Evolutionary conservation across 2,113 vertebrate species (phyloP).

Genomic region (Alectura lathami): DNA sequence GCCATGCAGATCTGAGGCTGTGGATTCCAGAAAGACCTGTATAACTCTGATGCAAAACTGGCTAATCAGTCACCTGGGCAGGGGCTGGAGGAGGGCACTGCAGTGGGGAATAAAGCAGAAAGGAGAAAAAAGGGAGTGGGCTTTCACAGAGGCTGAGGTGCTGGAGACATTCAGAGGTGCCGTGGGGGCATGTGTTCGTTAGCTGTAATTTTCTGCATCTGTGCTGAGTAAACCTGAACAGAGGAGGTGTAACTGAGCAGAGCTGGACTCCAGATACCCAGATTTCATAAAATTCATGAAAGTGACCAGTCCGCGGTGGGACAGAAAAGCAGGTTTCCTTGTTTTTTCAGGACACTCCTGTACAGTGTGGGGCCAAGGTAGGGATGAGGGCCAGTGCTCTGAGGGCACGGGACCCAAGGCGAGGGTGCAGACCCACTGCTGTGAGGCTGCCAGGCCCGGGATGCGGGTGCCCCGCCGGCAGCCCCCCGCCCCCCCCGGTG

Average conservation of each 20-base stretch:
- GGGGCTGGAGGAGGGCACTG: background rate
- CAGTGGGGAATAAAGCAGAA: background rate
- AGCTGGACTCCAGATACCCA: background rate
- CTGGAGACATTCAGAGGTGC: no score
- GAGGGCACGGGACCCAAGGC: no score
- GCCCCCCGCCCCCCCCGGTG: no score
- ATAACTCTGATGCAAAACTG: background rate
- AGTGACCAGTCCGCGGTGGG: rapidly evolving
- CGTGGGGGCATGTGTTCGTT: rapidly evolving
- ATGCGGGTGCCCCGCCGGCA: no score
- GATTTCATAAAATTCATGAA: background rate
- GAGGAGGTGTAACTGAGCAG: background rate
- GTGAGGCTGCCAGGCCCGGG: no score
- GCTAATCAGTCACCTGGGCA: background rate
- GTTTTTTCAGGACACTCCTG: rapidly evolving
- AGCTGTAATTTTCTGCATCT: background rate
- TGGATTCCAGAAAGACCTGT: background rate
- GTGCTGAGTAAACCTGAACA: background rate
- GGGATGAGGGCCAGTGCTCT: background rate
- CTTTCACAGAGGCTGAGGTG: background rate
- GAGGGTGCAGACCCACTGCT: background rate
- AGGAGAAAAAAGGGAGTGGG: background rate
- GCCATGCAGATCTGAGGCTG: background rate
- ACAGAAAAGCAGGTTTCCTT: no score
- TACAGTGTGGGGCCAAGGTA: background rate